phyloP scores from a whole-genome alignment of 2,113 vertebrate species.

The Heterochromis multidens region DNA sequence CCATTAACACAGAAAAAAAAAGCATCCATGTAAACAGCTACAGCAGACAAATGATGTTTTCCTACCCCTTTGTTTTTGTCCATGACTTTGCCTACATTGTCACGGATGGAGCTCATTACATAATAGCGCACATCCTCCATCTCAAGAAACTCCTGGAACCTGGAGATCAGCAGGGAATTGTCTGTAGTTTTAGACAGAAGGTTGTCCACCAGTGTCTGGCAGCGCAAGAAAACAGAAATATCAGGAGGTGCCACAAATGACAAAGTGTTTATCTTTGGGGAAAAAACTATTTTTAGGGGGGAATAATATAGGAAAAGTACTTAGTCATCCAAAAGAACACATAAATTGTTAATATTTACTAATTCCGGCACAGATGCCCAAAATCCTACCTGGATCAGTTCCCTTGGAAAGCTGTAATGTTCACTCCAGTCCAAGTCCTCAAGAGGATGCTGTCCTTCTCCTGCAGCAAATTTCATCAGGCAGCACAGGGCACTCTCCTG shows the following conservation, averaged over 20 bases:
- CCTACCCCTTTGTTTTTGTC: slow-evolving; percentile 79
- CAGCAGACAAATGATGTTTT: not conserved
- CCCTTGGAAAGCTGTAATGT: slow-evolving; percentile 81
- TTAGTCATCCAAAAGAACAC: not conserved
- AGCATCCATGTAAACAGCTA: not conserved
- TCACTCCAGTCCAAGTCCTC: slow-evolving; percentile 83
- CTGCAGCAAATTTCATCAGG: slow-evolving; percentile 86
- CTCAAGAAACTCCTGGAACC: slow-evolving; percentile 86
- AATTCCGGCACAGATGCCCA: not conserved
- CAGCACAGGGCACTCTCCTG: slow-evolving; percentile 84
- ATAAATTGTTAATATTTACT: not conserved
- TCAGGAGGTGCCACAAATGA: not conserved
- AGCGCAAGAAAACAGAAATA: not conserved
- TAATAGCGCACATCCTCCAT: slow-evolving; percentile 88
- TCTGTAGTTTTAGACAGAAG: slow-evolving; percentile 78
- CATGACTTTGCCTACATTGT: slow-evolving; percentile 71
- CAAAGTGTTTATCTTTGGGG: not conserved
- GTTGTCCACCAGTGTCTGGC: slow-evolving; percentile 77
- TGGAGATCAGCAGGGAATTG: slow-evolving; percentile 80
- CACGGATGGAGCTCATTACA: slow-evolving; percentile 76
- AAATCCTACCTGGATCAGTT: slow-evolving; percentile 79
- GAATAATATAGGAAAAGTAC: not conserved
- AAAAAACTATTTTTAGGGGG: not conserved
- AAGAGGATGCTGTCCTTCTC: slow-evolving; percentile 81
- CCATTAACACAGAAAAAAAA: not conserved